phyloP scores from a whole-genome alignment of 53 echinoderm and acorn worm species.

The Paracentrotus lividus region DNA sequence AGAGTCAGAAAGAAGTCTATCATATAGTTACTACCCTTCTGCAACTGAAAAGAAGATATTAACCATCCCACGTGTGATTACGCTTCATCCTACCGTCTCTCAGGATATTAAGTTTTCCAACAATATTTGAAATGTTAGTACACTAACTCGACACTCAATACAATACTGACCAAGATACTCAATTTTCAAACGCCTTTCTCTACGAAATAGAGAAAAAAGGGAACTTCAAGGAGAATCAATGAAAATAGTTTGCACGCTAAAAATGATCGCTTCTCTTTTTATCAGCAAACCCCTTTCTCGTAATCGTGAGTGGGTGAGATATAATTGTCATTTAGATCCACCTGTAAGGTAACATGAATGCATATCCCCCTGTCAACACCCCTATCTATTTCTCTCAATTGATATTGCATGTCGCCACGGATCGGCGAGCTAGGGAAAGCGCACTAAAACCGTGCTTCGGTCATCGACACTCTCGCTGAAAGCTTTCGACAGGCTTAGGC shows the following conservation, averaged over 20 bases:
- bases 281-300: neutral
- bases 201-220: neutral
- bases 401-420: conserved; percentile 55
- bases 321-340: conserved; percentile 55
- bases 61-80: conserved; percentile 57
- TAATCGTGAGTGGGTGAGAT: conserved; percentile 56
- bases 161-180: neutral
- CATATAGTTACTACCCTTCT: no score
- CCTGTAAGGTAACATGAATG: conserved; percentile 32
- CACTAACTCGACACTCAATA: conserved; percentile 23
- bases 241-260: neutral
- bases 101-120: conserved; percentile 24
- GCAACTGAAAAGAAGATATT: neutral
- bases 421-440: conserved; percentile 38
- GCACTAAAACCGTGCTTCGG: conserved; percentile 23
- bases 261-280: conserved; percentile 32
- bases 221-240: neutral
- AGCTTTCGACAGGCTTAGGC: conserved; percentile 6
- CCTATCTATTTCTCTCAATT: conserved; percentile 32
- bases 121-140: conserved; percentile 45
- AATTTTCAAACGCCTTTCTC: neutral
- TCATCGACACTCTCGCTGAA: conserved; percentile 49
- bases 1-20: no score
- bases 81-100: conserved; percentile 1
- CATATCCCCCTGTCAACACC: conserved; percentile 20